Percentiles rank a stretch among this genome's conserved stretches.
These are phyloP conservation scores for Siderastrea siderea DNA, from an alignment of 92 coral and sea anemone genomes.

Conservation along the genomic window DNA sequence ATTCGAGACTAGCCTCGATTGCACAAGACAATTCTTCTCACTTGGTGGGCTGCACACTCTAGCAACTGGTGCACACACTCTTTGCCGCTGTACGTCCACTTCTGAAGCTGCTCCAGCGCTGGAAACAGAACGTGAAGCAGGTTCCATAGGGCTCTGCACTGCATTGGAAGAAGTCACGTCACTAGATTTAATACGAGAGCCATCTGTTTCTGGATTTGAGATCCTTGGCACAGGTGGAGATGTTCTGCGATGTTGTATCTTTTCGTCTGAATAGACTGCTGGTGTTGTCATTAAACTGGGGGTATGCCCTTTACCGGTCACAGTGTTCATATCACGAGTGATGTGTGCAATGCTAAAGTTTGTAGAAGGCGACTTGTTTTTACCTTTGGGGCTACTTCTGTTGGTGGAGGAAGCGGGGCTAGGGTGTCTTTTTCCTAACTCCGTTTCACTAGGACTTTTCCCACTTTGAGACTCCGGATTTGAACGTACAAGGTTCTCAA, in stretches of 20 bases:
- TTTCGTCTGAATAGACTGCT: constrained; percentile 7
- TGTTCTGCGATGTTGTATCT: constrained; percentile 26
- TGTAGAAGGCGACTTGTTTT: constrained; percentile 68
- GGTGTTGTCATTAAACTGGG: constrained; percentile 30
- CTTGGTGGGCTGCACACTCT: neutral
- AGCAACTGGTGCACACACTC: constrained; percentile 13
- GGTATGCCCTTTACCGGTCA: constrained; percentile 12
- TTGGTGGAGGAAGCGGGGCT: constrained; percentile 27
- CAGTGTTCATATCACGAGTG: constrained; percentile 71
- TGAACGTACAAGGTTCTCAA: constrained; percentile 81
- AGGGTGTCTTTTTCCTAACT: constrained; percentile 15
- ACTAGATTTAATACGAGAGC: constrained; percentile 5
- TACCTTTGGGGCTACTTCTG: constrained; percentile 43
- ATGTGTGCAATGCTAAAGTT: constrained; percentile 96
- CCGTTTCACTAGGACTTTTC: constrained; percentile 5
- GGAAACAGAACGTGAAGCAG: neutral
- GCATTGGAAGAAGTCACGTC: neutral
- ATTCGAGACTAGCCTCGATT: neutral
- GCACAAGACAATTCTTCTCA: neutral
- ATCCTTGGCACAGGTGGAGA: constrained; percentile 21
- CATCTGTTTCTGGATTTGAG: constrained; percentile 6
- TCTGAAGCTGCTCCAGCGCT: neutral
- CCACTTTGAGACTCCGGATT: constrained; percentile 38
- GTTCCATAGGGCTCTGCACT: neutral
- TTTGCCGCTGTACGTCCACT: neutral